phyloP scores from a whole-genome alignment of 64 coral and sea anemone genomes.

The Stylophora pistillata region DNA sequence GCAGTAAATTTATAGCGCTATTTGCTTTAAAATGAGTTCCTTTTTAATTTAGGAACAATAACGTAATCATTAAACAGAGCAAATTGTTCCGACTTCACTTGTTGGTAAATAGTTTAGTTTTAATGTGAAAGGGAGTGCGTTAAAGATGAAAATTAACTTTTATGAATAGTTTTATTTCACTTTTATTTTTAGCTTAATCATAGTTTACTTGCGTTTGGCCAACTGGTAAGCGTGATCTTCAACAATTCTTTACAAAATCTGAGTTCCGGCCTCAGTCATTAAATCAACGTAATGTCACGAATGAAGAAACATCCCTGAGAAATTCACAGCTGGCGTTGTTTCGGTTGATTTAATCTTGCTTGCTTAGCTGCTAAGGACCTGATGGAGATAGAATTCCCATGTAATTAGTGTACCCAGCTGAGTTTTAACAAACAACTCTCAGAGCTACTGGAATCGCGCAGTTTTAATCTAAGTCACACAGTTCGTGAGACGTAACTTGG shows the following conservation, averaged over 20 bases:
- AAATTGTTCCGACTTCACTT: no score
- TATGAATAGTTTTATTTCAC: no score
- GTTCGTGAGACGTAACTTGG: neutral
- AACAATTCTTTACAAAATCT: neutral
- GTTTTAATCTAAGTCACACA: neutral
- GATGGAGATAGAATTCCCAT: neutral
- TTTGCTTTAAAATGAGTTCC: no score
- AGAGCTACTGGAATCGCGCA: neutral
- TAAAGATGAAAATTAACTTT: no score
- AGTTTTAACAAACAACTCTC: neutral
- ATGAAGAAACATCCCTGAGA: neutral
- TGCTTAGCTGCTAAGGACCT: neutral
- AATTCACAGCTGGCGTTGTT: neutral
- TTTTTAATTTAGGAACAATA: no score
- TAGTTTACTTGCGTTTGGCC: no score
- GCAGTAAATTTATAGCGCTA: no score
- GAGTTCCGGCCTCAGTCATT: neutral
- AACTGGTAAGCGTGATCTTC: neutral
- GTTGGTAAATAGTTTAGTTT: no score
- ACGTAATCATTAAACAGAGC: no score
- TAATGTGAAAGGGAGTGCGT: no score
- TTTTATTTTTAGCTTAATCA: no score
- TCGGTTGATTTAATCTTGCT: neutral
- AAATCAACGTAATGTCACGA: neutral
- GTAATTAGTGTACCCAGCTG: slow-evolving; percentile 37